A percentile compares a stretch with the other conserved stretches of the same genome.
Conservation (phyloP, 1,140 invertebrate genomes). For the Drosophila busckii region DNA sequence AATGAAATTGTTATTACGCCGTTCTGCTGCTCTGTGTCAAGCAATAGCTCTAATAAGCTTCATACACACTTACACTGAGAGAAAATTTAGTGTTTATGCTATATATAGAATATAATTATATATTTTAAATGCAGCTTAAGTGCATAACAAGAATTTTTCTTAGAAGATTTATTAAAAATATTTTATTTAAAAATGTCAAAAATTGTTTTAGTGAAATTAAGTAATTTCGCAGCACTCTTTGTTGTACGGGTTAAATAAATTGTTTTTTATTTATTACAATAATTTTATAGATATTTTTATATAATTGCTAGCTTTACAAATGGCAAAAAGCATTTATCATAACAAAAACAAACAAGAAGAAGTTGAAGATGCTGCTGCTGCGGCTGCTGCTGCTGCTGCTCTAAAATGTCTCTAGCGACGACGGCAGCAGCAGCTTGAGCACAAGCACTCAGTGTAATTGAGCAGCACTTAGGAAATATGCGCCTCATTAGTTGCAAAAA, state of each 20-base stretch:
- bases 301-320: conserved; percentile 12
- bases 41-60: conserved; percentile 45
- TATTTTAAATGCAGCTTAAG: no score
- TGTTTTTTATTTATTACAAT: no score
- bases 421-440: no score
- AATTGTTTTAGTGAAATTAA: no score
- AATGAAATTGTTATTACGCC: conserved; percentile 41
- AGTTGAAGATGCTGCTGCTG: not conserved
- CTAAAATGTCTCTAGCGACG: conserved; percentile 11
- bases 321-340: conserved; percentile 38
- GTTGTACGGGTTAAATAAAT: no score
- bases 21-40: conserved; percentile 28
- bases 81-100: no score
- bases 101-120: no score
- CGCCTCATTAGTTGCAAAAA: conserved; percentile 67
- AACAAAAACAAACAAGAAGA: conserved; percentile 2
- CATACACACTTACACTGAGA: conserved; percentile 14
- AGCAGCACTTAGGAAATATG: conserved; percentile 69
- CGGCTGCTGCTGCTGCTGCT: not conserved
- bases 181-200: no score
- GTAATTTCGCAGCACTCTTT: no score
- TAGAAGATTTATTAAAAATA: no score
- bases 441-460: conserved; percentile 70
- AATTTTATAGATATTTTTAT: conserved; percentile 40
- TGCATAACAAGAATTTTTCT: no score